These are phyloP conservation scores for Equus quagga DNA, from an alignment of 2,113 vertebrate species.

Conservation along the genomic window DNA sequence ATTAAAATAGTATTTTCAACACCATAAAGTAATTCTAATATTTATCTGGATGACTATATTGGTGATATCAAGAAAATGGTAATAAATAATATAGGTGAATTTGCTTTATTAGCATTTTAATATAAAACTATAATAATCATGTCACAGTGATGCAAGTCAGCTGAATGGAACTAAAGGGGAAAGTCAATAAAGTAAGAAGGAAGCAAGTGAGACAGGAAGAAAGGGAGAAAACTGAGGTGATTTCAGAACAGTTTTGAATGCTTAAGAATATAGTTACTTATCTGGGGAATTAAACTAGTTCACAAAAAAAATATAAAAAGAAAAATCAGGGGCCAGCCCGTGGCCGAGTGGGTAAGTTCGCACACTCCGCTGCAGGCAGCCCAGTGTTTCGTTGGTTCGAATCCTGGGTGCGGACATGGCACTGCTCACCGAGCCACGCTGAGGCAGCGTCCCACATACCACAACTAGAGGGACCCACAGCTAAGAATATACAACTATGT, in stretches of 20 bases:
- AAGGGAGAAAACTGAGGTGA: not conserved
- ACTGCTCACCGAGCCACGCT: no score
- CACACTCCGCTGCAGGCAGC: no score
- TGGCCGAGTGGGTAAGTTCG: no score
- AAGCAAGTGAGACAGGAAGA: not conserved
- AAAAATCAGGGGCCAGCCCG: not conserved
- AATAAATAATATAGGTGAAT: not conserved
- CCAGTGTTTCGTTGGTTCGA: no score
- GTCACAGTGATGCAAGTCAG: not conserved
- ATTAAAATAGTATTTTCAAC: conserved; percentile 10
- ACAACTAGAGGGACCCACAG: no score
- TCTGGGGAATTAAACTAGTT: not conserved
- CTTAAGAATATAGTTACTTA: not conserved
- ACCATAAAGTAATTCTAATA: not conserved
- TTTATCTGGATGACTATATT: not conserved
- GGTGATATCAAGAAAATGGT: not conserved
- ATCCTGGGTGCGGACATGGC: no score
- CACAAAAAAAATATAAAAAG: not conserved
- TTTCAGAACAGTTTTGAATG: not conserved
- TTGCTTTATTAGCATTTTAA: not conserved
- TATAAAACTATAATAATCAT: not conserved
- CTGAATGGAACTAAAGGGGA: not conserved
- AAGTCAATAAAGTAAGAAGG: not conserved
- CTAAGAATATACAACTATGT: no score
- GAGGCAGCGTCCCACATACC: no score